Evolutionary conservation across 2,888 invertebrate genomes (phyloP).

Genomic region (Clostera curtula): DNA sequence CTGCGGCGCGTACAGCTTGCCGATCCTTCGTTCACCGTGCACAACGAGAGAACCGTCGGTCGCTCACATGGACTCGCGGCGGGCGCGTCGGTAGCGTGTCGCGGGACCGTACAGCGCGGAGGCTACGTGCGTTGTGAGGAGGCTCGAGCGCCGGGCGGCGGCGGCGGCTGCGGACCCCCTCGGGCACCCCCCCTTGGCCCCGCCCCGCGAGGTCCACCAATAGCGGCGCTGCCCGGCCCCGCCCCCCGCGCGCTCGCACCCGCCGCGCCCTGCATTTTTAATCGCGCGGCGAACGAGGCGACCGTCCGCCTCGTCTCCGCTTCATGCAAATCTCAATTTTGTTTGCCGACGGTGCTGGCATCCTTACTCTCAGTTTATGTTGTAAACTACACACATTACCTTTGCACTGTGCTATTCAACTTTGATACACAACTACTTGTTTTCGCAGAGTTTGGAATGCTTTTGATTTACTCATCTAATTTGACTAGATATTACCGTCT

Average conservation of each 20-base stretch:
- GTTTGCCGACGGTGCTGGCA: conserved; percentile 67
- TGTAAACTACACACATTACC: conserved; percentile 34
- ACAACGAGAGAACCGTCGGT: conserved; percentile 66
- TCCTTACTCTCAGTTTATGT: conserved; percentile 51
- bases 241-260: conserved; percentile 58
- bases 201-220: conserved; percentile 36
- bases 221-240: conserved; percentile 33
- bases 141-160: conserved; percentile 54
- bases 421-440: not conserved
- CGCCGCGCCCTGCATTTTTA: conserved; percentile 69
- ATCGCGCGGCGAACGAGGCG: conserved; percentile 63
- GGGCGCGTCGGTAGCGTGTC: conserved; percentile 51
- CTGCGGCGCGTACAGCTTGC: conserved; percentile 90
- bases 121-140: conserved; percentile 69
- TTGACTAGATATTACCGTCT: not conserved
- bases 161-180: conserved; percentile 39
- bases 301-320: conserved; percentile 54
- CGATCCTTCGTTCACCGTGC: conserved; percentile 70
- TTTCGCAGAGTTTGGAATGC: too few relatives aligned
- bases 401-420: conserved; percentile 5
- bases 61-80: conserved; percentile 72
- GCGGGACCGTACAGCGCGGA: conserved; percentile 66
- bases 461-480: too few relatives aligned
- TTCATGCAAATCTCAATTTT: conserved; percentile 68
- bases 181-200: conserved; percentile 36